Evolutionary conservation across 2,888 invertebrate genomes (phyloP).

Genomic region (Amblyteles armatorius): DNA sequence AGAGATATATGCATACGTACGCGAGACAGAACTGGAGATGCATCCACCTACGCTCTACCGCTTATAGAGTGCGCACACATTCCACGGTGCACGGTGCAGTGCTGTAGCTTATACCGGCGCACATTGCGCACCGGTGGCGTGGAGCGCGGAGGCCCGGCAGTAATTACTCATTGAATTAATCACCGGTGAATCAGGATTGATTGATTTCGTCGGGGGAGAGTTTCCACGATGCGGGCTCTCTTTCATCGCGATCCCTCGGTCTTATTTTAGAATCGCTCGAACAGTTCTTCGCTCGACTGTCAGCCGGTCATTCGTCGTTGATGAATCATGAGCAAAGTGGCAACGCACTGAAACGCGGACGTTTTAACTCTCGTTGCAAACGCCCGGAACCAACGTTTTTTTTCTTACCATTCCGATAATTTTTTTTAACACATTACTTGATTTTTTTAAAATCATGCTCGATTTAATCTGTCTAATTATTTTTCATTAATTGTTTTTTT

Average conservation of each 20-base stretch:
- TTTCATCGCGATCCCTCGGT: constrained; percentile 42
- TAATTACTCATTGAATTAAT: constrained; percentile 63
- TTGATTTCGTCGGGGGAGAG: constrained; percentile 46
- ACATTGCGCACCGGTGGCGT: neutral
- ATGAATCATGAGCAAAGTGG: neutral
- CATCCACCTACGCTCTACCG: neutral
- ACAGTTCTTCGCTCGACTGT: neutral
- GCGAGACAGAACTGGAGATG: constrained; percentile 6
- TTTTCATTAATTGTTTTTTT: neutral
- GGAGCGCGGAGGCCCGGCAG: constrained; percentile 8
- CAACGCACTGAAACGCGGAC: neutral
- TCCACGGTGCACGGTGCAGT: neutral
- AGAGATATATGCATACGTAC: neutral
- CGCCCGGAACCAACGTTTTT: neutral
- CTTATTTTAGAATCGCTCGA: constrained; percentile 21
- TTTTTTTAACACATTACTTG: neutral
- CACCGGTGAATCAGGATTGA: constrained; percentile 62
- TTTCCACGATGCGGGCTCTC: constrained; percentile 55
- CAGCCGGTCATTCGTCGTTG: neutral
- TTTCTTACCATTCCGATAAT: neutral
- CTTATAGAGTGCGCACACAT: neutral
- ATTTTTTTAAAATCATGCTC: neutral
- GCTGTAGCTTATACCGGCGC: neutral
- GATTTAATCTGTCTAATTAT: neutral
- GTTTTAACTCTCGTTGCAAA: neutral